These are phyloP conservation scores for Alcis repandata DNA, from an alignment of 2,888 invertebrate genomes.

Conservation along the genomic window DNA sequence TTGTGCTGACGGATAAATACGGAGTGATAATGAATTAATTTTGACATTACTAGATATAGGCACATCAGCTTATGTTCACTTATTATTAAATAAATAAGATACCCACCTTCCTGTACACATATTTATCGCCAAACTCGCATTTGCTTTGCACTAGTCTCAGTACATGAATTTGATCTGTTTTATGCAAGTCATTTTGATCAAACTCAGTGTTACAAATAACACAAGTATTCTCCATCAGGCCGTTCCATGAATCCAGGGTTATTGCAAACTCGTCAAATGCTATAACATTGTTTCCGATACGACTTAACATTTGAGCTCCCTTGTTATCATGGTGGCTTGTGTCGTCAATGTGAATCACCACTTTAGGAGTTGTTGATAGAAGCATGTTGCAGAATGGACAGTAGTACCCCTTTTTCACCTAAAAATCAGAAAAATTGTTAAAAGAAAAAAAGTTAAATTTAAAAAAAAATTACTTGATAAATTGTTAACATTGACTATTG, in stretches of 20 bases:
- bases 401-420: constrained; percentile 57
- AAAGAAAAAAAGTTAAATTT: too few species aligned
- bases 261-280: constrained; percentile 46
- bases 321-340: constrained; percentile 32
- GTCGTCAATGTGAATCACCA: constrained; percentile 35
- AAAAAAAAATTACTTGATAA: too few species aligned
- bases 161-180: constrained; percentile 52
- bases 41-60: too few species aligned
- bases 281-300: constrained; percentile 26
- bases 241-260: constrained; percentile 61
- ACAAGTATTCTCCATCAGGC: constrained; percentile 61
- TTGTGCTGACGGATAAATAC: too few species aligned
- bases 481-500: too few species aligned
- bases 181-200: constrained; percentile 55
- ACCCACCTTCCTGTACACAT: constrained; percentile 62
- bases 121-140: constrained; percentile 52
- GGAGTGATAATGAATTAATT: too few species aligned
- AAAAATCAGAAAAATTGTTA: background rate
- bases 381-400: constrained; percentile 42
- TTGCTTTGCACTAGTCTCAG: constrained; percentile 63
- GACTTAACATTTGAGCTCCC: constrained; percentile 24
- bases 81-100: too few species aligned
- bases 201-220: constrained; percentile 63
- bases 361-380: constrained; percentile 42
- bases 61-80: too few species aligned